Evolutionary conservation across 2,888 invertebrate species (phyloP).

Genomic region (Copidosoma aretas): DNA sequence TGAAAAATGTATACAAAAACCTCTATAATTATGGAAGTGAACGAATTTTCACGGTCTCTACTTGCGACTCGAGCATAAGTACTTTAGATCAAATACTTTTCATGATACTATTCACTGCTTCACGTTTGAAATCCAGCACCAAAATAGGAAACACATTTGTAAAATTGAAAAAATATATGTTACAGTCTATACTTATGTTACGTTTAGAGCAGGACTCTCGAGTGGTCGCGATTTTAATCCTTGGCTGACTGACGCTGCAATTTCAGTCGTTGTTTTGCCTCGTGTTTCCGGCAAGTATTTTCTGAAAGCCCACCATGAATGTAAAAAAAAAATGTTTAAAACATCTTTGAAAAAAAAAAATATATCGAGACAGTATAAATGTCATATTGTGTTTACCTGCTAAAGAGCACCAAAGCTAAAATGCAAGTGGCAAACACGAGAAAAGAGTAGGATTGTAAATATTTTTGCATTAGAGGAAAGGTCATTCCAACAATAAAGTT

Average conservation of each 20-base stretch:
- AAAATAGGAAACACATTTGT: not conserved
- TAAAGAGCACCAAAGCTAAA: constrained; percentile 67
- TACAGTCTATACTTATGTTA: constrained; percentile 7
- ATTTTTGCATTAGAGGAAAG: constrained; percentile 71
- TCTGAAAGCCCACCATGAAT: constrained; percentile 61
- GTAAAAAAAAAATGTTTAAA: no score
- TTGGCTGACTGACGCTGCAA: constrained; percentile 69
- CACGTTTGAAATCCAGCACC: not conserved
- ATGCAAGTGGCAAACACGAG: constrained; percentile 73
- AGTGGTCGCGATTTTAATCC: constrained; percentile 69
- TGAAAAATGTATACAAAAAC: not conserved
- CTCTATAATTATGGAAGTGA: constrained; percentile 10
- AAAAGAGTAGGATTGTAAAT: constrained; percentile 77
- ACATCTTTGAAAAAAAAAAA: no score
- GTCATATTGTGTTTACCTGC: constrained; percentile 67
- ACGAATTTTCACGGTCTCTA: not conserved
- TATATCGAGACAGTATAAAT: not conserved
- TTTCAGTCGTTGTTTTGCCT: constrained; percentile 72
- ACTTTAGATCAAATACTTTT: constrained; percentile 30
- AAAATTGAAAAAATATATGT: not conserved
- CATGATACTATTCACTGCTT: constrained; percentile 23
- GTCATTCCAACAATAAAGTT: constrained; percentile 86
- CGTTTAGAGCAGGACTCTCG: constrained; percentile 10
- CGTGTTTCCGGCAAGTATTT: constrained; percentile 78
- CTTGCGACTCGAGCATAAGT: constrained; percentile 5